Percentiles rank a stretch among this genome's conserved stretches.
phyloP scores from a whole-genome alignment of 2,113 vertebrate species.

The Hippocampus abdominalis region DNA sequence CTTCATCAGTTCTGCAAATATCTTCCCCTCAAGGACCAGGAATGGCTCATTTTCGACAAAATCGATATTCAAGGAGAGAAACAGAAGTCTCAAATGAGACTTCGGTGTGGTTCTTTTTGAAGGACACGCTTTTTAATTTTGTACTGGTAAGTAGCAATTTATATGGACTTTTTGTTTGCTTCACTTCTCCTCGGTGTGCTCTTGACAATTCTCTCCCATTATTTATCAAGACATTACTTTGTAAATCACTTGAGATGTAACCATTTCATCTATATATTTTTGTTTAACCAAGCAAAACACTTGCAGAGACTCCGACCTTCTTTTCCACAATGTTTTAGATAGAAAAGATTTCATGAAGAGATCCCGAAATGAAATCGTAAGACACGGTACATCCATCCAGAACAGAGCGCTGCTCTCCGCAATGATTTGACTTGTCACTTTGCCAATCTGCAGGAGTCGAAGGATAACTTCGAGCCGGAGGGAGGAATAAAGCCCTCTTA shows the following conservation, averaged over 20 bases:
- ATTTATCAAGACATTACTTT: not conserved
- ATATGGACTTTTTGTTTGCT: not conserved
- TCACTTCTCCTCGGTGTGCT: not conserved
- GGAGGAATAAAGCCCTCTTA: conserved; percentile 48
- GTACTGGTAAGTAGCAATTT: not conserved
- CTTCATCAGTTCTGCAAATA: conserved; percentile 6
- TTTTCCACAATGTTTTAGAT: not conserved
- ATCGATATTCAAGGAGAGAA: conserved; percentile 10
- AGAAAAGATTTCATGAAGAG: not conserved
- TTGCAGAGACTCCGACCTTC: not conserved
- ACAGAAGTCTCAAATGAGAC: conserved; percentile 23
- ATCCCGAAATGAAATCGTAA: not conserved
- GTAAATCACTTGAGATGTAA: not conserved
- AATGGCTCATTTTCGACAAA: not conserved
- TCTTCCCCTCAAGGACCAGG: conserved; percentile 6
- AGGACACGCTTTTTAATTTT: conserved; percentile 23
- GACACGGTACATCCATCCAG: not conserved
- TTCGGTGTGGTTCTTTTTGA: conserved; percentile 4
- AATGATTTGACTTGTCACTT: conserved; percentile 25
- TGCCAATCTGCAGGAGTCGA: conserved; percentile 15
- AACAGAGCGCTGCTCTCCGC: conserved; percentile 7
- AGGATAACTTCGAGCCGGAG: conserved; percentile 20
- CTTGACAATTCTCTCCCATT: not conserved
- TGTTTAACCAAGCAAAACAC: not conserved
- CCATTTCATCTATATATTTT: not conserved